A percentile compares a stretch with the other conserved stretches of the same genome.
Conservation (phyloP, 2,888 invertebrate genomes). For the Seira ritae region DNA sequence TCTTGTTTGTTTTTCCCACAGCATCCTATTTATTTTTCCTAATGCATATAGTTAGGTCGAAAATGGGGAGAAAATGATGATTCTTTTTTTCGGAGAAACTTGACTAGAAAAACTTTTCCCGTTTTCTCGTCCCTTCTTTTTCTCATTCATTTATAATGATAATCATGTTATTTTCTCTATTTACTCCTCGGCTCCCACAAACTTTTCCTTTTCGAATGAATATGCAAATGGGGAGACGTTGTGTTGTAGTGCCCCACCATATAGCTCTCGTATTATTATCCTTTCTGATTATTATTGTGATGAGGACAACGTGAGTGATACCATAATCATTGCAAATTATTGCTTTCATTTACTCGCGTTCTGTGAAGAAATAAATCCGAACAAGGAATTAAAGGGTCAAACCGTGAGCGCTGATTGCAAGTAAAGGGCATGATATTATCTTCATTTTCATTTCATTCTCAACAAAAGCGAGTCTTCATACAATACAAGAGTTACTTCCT, state of each 20-base stretch:
- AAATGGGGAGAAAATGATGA: not conserved
- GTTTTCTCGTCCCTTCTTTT: not conserved
- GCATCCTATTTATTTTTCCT: not conserved
- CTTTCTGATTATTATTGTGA: not conserved
- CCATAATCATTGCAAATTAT: constrained; percentile 8
- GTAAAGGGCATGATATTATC: too few species aligned
- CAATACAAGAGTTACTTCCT: too few species aligned
- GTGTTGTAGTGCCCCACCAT: not conserved
- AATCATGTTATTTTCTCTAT: not conserved
- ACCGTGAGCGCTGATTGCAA: too few species aligned
- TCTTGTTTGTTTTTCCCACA: not conserved
- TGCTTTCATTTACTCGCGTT: not conserved
- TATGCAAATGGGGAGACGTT: not conserved
- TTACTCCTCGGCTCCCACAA: not conserved
- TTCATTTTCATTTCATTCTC: too few species aligned
- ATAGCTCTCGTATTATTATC: not conserved
- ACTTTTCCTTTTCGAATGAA: not conserved
- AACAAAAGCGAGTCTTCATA: too few species aligned
- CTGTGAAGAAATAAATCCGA: too few species aligned
- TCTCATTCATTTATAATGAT: constrained; percentile 11
- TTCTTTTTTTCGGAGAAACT: not conserved
- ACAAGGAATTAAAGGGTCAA: too few species aligned
- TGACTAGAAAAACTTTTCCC: not conserved
- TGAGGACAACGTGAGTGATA: constrained; percentile 1
- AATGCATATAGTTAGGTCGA: not conserved